Evolutionary conservation across 2,888 invertebrate genomes (phyloP), one percentile per base, ranked within the genome.

Genomic region (Emesis furor): DNA sequence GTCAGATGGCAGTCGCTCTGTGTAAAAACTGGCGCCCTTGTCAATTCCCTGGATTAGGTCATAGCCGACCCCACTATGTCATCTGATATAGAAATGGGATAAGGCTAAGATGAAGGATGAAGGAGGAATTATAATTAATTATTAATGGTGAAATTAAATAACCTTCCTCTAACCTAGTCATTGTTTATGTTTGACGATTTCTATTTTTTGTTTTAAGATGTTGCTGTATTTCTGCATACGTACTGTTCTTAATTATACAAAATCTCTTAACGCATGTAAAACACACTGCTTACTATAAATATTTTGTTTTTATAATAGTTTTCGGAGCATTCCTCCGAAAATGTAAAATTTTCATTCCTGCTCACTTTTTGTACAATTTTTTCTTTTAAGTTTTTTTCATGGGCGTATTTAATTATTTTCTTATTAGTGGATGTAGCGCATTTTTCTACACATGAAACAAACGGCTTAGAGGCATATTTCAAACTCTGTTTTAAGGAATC

Each of bases 191-290:
- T 8, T 62, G 4, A 62, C 30, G 30, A 62, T 62, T 24, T 62
- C 30, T 4, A 30, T 62, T 62, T 62, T 62, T 62, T 30, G 30
- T 24, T 62, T 62, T 62, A 62, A 62, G 24, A 12, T 0, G 24
- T 62, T 30, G 24, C 24, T 62, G 10, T 4, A 7, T 5, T 62
- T 62, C 24, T 30, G 62, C 62, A 30, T 62, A 62, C 10, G 12
- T 30, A 4, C 62, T 62, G 24, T 62, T 62, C 12, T 62, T 62
- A 12, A 30, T 12, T 3, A 62, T 17, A 30, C 30, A 62, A 6
- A 24, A 62, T 62, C 62, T 17, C 30, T 62, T 62, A 3, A 62
- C 62, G 30, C 62, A 62, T 62, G 24, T 62, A 30, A 62, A 62
- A 62, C 10, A 62, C 30, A 30, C 24, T 24, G 30, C 30, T 62